These are phyloP conservation scores for Mesembrinibis cayennensis DNA, from an alignment of 2,113 vertebrate species.

Conservation along the genomic window DNA sequence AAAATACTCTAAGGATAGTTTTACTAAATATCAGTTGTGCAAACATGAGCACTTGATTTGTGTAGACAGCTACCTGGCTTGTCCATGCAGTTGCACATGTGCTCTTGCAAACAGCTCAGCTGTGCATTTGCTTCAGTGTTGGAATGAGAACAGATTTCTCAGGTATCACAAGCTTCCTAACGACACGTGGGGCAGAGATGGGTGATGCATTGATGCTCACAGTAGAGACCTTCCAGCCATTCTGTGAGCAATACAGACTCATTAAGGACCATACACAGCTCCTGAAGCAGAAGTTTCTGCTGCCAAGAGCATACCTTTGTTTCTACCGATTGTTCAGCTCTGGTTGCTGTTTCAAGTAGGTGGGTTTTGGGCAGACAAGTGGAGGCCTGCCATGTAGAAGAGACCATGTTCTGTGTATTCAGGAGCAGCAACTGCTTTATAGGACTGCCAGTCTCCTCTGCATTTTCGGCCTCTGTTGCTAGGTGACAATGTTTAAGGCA, in stretches of 20 bases:
- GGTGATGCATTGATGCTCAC: neutral
- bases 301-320: neutral
- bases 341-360: neutral
- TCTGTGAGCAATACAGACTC: neutral
- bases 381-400: neutral
- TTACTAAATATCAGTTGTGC: neutral
- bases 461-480: neutral
- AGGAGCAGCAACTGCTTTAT: neutral
- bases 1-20: neutral
- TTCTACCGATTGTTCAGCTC: neutral
- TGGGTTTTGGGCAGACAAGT: neutral
- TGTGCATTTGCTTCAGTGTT: rapidly evolving
- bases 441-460: neutral
- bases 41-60: neutral
- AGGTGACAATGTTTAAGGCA: neutral
- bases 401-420: rapidly evolving
- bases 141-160: neutral
- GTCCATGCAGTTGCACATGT: neutral
- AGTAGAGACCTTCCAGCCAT: neutral
- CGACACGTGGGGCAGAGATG: neutral
- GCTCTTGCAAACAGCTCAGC: neutral
- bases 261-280: neutral
- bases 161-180: rapidly evolving
- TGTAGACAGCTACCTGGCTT: neutral
- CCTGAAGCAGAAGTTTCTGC: neutral